Conservation (phyloP, 2,888 invertebrate species). For the Leucoma salicis region DNA sequence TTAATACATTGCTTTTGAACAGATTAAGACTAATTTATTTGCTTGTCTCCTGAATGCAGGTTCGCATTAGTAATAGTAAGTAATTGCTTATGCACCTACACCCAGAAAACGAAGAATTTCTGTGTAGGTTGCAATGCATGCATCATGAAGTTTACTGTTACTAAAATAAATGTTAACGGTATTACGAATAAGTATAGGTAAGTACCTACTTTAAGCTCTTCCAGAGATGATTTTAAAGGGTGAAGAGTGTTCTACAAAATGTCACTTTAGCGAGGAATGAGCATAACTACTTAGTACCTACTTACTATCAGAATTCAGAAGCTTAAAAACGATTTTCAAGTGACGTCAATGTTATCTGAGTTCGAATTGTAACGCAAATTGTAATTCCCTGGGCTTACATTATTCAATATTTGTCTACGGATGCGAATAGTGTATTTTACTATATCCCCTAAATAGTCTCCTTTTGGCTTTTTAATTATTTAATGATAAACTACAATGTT, state of each 20-base stretch:
- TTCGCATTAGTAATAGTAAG: too few species aligned
- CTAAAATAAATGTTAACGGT: too few species aligned
- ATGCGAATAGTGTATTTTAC: slow-evolving; percentile 23
- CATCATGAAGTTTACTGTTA: too few species aligned
- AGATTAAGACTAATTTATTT: too few species aligned
- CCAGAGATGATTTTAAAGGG: too few species aligned
- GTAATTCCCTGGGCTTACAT: slow-evolving; percentile 40
- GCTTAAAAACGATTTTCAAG: slow-evolving; percentile 5
- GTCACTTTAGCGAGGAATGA: neutral
- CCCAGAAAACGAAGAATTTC: too few species aligned
- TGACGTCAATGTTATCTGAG: slow-evolving; percentile 44
- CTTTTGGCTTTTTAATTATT: slow-evolving; percentile 18
- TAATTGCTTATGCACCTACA: too few species aligned
- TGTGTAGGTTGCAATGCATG: too few species aligned
- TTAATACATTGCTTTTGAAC: too few species aligned
- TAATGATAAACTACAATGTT: neutral
- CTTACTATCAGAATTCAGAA: neutral
- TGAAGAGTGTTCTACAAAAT: neutral
- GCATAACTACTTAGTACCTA: neutral
- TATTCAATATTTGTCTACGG: slow-evolving; percentile 41
- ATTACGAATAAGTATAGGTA: too few species aligned
- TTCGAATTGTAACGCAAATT: slow-evolving; percentile 36
- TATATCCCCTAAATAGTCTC: slow-evolving; percentile 20
- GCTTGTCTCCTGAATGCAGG: too few species aligned
- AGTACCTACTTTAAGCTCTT: too few species aligned